phyloP scores from a whole-genome alignment of 2,888 invertebrate species.

The Noctuana brunneofusca region DNA sequence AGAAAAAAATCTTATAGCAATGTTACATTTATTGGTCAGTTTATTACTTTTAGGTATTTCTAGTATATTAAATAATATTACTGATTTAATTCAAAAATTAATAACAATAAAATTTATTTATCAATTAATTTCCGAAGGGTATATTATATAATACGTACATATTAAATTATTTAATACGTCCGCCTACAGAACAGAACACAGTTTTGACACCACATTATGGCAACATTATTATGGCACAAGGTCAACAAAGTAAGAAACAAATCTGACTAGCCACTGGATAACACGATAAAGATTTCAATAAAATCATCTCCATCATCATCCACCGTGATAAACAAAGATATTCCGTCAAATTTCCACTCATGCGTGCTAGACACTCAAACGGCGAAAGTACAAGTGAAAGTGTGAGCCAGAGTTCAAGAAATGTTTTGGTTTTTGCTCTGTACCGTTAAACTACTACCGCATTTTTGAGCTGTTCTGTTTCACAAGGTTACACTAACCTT shows the following conservation, averaged over 20 bases:
- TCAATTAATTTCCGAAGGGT: too few species aligned
- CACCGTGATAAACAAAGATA: conserved; percentile 4
- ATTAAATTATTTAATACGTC: too few species aligned
- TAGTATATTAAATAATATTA: too few species aligned
- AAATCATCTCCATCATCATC: not conserved
- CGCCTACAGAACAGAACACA: not conserved
- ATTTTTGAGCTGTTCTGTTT: conserved; percentile 20
- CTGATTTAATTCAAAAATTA: too few species aligned
- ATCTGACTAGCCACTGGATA: conserved; percentile 1
- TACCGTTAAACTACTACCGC: conserved; percentile 16
- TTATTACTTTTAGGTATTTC: too few species aligned
- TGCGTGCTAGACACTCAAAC: conserved; percentile 24
- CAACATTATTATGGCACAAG: conserved; percentile 8
- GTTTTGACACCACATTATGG: not conserved
- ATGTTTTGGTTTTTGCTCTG: not conserved
- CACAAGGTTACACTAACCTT: conserved; percentile 59
- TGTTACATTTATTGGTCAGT: not conserved
- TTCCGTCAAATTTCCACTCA: conserved; percentile 9
- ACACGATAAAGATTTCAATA: conserved; percentile 11
- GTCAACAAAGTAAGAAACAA: conserved; percentile 9
- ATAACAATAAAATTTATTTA: too few species aligned
- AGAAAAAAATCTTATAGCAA: not conserved
- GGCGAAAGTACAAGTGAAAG: conserved; percentile 35
- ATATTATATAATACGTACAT: too few species aligned
- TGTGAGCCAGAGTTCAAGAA: conserved; percentile 30